Base-by-base conservation (phyloP, 2,113 vertebrate genomes). In the Cacatua alba region DNA sequence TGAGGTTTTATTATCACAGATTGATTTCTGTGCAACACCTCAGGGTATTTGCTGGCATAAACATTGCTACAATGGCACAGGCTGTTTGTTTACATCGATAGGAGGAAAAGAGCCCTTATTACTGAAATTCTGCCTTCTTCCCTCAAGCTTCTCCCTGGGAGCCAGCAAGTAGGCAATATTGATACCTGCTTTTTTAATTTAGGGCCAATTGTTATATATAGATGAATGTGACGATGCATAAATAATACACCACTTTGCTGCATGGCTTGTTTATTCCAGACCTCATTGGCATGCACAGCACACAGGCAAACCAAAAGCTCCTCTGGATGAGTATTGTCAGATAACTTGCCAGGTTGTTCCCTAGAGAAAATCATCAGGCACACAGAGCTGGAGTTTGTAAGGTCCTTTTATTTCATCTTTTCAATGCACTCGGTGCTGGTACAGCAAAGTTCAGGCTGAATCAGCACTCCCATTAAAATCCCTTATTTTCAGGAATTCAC, bases 21-120 rank as follows among this genome's bases (percentile, higher is more conserved):
- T 97, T 97, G 95, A 97, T 95, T 97, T 96, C 60, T 94, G 82
- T 33, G 74, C 62, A 78, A n/a, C 46, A 82, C 69, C 44, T 89
- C 46, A 25, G 85, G 82, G 69, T 91, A 91, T 84, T 95, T 95
- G 69, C 85, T 64, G 87, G 52, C 62, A 95, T 87, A 95, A 95
- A 94, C 72, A 68, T 83, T 94, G 80, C 93, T 94, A 88, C 90
- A 64, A 51, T 92, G 88, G 75, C 64, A 77, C 59, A 83, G 71
- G 80, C 86, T 17, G 53, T 94, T 95, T 96, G 91, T 97, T 97
- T 97, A 91, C 90, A 89, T 87, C 28, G 68, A 49, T 77, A 70
- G 92, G 55, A 81, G 62, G 92, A 97, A 95, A 88, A 96, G 86
- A 93, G 88, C 48, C 57, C 65, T 94, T 92, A 81, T 87, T 94